These are phyloP conservation scores for Albula goreensis DNA, from an alignment of 2,113 vertebrate genomes.

Conservation along the genomic window DNA sequence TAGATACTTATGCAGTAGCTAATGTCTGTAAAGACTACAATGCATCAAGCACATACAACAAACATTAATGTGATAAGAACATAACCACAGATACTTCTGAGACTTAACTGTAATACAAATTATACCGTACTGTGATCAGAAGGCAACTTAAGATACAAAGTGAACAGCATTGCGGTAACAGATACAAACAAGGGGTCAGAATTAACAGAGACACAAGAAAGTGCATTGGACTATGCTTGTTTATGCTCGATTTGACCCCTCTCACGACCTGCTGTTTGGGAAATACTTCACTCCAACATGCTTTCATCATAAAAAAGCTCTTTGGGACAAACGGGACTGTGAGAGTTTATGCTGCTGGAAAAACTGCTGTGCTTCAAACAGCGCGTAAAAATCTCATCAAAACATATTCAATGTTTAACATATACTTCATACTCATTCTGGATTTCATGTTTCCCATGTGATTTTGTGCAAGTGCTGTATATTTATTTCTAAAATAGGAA, in stretches of 20 bases:
- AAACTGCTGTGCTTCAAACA: background rate
- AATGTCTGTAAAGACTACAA: too few species aligned
- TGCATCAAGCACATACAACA: too few species aligned
- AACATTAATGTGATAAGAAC: background rate
- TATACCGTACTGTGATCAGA: background rate
- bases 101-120: too few species aligned
- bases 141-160: background rate
- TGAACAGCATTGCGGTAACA: background rate
- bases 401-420: background rate
- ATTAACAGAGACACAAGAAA: background rate
- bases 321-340: background rate
- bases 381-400: background rate
- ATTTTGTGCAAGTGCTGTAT: too few species aligned
- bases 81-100: background rate
- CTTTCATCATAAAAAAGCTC: background rate
- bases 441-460: background rate
- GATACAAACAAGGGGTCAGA: background rate
- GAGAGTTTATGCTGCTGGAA: background rate
- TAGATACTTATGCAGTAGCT: background rate
- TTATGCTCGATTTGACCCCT: background rate
- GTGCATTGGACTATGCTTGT: background rate
- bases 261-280: background rate
- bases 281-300: background rate
- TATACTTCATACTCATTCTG: too few species aligned
- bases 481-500: too few species aligned